A percentile compares a stretch with the other conserved stretches of the same genome.
phyloP scores from a whole-genome alignment of 2,797 vertebrate genomes.

The Dallia pectoralis region DNA sequence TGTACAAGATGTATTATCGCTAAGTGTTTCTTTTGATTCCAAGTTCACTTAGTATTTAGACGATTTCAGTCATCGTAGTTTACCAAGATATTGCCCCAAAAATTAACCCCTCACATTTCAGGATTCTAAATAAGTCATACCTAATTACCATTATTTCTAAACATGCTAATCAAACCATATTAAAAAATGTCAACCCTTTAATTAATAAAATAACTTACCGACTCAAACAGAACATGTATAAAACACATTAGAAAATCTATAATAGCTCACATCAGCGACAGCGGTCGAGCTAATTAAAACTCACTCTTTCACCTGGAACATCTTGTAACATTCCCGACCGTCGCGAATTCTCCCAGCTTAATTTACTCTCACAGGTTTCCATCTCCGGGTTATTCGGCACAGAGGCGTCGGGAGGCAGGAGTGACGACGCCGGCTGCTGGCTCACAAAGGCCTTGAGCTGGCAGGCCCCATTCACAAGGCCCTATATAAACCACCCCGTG shows the following conservation, averaged over 20 bases:
- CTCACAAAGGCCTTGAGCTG: slow-evolving; percentile 46
- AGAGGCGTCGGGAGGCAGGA: not conserved
- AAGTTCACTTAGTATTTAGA: too few species aligned
- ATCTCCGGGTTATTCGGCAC: too few species aligned
- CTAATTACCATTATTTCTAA: too few species aligned
- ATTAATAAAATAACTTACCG: not conserved
- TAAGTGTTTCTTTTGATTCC: too few species aligned
- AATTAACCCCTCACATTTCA: too few species aligned
- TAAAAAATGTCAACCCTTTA: not conserved
- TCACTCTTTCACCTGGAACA: not conserved
- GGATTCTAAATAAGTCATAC: too few species aligned
- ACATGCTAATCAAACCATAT: too few species aligned
- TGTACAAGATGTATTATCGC: too few species aligned
- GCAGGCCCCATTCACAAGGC: slow-evolving; percentile 46
- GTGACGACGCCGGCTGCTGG: slow-evolving; percentile 1
- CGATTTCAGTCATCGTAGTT: too few species aligned
- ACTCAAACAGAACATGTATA: not conserved
- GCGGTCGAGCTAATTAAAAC: not conserved
- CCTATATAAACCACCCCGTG: slow-evolving; percentile 39
- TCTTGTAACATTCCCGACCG: not conserved
- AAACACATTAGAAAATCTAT: not conserved
- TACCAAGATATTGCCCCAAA: too few species aligned
- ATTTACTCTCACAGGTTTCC: not conserved
- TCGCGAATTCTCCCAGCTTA: too few species aligned
- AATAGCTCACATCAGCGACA: not conserved